Percentiles rank a stretch among this genome's conserved stretches.
Conservation (phyloP, 2,113 vertebrate species). For the Mionectes macconnelli region DNA sequence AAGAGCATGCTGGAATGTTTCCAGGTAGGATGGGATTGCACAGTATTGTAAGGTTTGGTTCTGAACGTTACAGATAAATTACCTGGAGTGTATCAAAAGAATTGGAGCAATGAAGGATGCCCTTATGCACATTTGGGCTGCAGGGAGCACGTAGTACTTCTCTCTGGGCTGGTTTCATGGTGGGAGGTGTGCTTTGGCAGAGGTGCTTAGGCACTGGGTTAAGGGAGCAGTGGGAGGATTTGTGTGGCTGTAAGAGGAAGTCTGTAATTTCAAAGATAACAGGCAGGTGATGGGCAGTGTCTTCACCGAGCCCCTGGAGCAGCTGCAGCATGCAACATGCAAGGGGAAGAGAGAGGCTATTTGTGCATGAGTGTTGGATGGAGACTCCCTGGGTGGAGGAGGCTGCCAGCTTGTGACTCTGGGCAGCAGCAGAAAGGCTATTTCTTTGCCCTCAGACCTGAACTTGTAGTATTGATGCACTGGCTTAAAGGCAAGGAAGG, state of each 20-base stretch:
- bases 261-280: neutral
- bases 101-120: neutral
- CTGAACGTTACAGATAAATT: neutral
- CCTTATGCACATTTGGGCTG: neutral
- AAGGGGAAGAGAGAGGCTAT: neutral
- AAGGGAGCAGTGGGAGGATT: neutral
- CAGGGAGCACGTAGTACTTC: neutral
- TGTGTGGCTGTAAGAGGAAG: neutral
- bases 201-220: neutral
- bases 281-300: neutral
- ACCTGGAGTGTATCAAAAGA: neutral
- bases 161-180: neutral
- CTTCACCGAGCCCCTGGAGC: neutral
- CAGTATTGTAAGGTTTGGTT: neutral
- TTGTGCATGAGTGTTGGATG: no score
- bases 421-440: neutral
- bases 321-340: neutral
- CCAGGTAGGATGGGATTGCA: neutral
- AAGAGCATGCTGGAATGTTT: neutral
- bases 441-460: neutral
- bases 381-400: neutral
- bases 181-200: neutral
- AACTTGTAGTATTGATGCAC: neutral
- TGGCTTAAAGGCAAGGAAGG: neutral
- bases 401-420: neutral